phyloP scores from a whole-genome alignment of 2,888 invertebrate species.

The Amblyteles armatorius region DNA sequence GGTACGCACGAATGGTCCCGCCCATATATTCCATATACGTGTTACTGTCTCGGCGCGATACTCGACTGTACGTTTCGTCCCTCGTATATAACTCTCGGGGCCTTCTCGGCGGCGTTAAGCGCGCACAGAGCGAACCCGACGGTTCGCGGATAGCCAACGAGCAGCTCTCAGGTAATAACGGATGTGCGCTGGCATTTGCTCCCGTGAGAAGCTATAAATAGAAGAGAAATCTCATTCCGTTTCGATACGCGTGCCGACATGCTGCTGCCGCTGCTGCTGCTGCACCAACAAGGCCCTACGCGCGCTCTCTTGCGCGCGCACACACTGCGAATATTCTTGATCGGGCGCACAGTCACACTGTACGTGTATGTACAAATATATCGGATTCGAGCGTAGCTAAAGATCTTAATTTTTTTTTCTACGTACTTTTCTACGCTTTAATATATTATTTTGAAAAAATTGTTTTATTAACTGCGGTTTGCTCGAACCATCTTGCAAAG shows the following conservation, averaged over 20 bases:
- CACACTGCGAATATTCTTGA: background rate
- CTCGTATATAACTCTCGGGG: constrained; percentile 7
- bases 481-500: too few relatives aligned
- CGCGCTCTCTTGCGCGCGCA: background rate
- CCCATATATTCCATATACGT: constrained; percentile 12
- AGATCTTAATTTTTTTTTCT: background rate
- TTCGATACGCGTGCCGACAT: constrained; percentile 79
- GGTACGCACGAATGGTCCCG: background rate
- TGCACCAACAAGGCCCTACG: constrained; percentile 31
- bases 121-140: constrained; percentile 22
- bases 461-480: too few relatives aligned
- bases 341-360: background rate
- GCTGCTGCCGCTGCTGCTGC: background rate
- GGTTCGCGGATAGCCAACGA: constrained; percentile 57
- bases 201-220: constrained; percentile 80
- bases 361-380: background rate
- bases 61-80: constrained; percentile 7
- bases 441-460: too few relatives aligned
- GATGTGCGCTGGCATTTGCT: constrained; percentile 79
- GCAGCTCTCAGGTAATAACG: constrained; percentile 80
- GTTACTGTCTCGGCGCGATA: constrained; percentile 10
- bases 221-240: constrained; percentile 83
- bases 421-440: too few relatives aligned
- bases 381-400: background rate
- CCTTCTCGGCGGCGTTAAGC: constrained; percentile 14